Conservation (phyloP, 2,113 vertebrate species). For the Rousettus leschenaultii region DNA sequence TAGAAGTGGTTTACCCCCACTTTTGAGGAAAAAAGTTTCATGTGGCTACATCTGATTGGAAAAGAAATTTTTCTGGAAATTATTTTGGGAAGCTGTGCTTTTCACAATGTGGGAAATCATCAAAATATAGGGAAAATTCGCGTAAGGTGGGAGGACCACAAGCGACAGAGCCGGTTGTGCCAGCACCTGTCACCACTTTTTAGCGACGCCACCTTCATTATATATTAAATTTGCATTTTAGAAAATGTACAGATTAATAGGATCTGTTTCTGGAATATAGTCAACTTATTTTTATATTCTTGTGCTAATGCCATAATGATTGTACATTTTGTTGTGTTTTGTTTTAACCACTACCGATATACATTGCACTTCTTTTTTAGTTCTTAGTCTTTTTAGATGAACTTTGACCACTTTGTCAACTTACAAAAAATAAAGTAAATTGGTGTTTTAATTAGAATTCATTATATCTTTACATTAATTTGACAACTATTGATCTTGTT, state of each 20-base stretch:
- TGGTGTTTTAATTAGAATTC: conserved; percentile 4
- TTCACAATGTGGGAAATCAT: not conserved
- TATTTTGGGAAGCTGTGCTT: not conserved
- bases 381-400: not conserved
- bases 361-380: not conserved
- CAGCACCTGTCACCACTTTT: not conserved
- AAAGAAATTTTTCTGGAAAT: not conserved
- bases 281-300: not conserved
- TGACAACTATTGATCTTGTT: not conserved
- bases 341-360: not conserved
- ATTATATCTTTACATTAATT: not conserved
- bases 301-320: not conserved
- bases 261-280: not conserved
- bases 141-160: not conserved
- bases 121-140: not conserved
- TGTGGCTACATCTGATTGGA: not conserved
- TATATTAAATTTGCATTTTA: not conserved
- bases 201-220: not conserved
- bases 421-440: not conserved
- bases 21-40: not conserved
- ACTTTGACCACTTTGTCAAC: not conserved
- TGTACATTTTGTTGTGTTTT: not conserved
- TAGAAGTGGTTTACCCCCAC: not conserved
- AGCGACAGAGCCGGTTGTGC: not conserved
- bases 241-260: not conserved